Base-by-base conservation (phyloP, 23 tunicate genomes). In the Trididemnum nubilum region DNA sequence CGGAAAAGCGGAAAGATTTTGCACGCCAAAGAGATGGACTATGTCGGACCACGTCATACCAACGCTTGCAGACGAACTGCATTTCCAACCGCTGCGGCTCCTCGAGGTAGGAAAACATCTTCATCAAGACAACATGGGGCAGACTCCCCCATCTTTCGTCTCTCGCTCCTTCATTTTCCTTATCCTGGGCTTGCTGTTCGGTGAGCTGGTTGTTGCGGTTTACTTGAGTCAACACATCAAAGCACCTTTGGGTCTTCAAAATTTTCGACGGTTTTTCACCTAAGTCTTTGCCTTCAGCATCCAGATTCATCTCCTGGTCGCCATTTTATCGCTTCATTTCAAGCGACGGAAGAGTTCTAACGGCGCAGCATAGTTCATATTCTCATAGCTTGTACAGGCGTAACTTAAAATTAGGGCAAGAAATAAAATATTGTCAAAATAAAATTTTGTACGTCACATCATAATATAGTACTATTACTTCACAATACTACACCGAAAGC, bases 41-140 rank as follows among this genome's bases (percentile, higher is more conserved):
- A 58, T 93, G 89, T 18, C 93, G 86, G 54, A 93, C 88, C 33
- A 93, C 84, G 76, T 80, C 83, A 70, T 88, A 93, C 98, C 98
- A 93, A n/a, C 93, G 79, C 54, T 77, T 87, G 83, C 98, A 93
- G 28, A 93, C 98, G 51, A 85, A 93, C 93, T 89, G 92, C 24
- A 72, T 83, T 24, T 79, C 34, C 34, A 86, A 71, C 4, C 85
- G 80, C 32, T 88, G 77, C 33, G 71, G 22, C 66, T 93, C 98
- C 35, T 78, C 51, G 0, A 93, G 78, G 58, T 65, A 64, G 3
- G 73, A 29, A 63, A 93, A 87, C 22, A 93, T 65, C 31, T 79
- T 87, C 0, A 76, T 85, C 72, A 93, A 40, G 18, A 79, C 82
- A 28, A 93, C 89, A 65, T 87, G 98, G 18, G 98, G 98, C 31